Percentiles rank a stretch among this genome's conserved stretches.
Conservation (phyloP, 1,140 invertebrate genomes). For the Brachionus rubens region DNA sequence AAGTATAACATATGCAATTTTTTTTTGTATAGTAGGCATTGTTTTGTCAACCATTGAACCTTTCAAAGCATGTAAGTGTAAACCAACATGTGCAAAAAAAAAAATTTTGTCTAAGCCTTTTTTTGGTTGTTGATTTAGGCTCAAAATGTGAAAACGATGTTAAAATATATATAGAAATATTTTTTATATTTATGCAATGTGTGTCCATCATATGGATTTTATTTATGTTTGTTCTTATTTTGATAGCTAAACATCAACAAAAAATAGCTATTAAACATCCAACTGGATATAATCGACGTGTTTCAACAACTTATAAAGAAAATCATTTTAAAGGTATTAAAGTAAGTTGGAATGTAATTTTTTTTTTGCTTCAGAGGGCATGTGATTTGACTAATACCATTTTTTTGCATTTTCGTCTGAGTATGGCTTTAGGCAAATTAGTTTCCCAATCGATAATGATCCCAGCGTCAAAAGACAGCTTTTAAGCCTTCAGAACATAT, state of each 20-base stretch:
- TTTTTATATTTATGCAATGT: constrained; percentile 41
- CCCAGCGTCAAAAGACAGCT: too few species aligned
- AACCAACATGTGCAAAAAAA: background rate
- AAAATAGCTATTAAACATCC: constrained; percentile 44
- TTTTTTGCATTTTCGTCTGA: too few species aligned
- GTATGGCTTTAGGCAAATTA: too few species aligned
- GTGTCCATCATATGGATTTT: constrained; percentile 42
- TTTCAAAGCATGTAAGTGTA: constrained; percentile 43
- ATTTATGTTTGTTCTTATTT: constrained; percentile 28
- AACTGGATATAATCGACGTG: constrained; percentile 23
- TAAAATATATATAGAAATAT: constrained; percentile 39
- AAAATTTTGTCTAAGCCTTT: background rate
- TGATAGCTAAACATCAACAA: constrained; percentile 19
- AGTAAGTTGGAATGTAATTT: too few species aligned
- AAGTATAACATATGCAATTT: constrained; percentile 33
- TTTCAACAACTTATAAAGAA: background rate
- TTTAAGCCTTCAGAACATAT: too few species aligned
- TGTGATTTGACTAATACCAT: too few species aligned
- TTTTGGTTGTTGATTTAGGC: background rate
- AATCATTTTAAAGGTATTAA: background rate
- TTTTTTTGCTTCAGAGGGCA: too few species aligned
- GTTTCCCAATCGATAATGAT: too few species aligned
- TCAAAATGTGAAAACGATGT: constrained; percentile 29
- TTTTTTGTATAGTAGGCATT: constrained; percentile 9
- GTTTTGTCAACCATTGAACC: constrained; percentile 37